Evolutionary conservation across 2,113 vertebrate species (phyloP).

Genomic region (Antechinus stuartii): DNA sequence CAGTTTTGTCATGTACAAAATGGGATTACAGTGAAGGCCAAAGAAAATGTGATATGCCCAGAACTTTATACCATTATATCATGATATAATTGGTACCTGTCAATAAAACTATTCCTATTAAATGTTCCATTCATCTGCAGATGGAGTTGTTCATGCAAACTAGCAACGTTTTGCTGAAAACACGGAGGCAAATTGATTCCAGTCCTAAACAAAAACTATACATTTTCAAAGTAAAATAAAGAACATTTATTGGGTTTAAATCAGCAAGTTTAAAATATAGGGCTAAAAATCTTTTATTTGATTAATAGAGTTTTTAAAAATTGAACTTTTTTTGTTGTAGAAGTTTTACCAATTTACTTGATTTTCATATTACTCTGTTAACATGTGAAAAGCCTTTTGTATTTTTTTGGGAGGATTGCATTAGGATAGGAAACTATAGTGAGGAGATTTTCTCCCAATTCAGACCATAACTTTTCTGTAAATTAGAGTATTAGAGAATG

Average conservation of each 20-base stretch:
- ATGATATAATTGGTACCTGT: background rate
- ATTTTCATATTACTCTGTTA: background rate
- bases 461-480: background rate
- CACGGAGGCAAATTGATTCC: background rate
- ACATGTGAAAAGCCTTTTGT: background rate
- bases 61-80: slow-evolving; percentile 17
- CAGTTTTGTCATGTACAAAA: background rate
- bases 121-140: background rate
- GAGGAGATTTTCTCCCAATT: background rate
- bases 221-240: background rate
- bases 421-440: background rate
- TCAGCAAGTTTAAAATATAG: background rate
- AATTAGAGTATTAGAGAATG: background rate
- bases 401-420: background rate
- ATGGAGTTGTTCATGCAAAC: background rate
- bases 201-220: background rate
- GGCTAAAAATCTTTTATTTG: background rate
- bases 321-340: background rate
- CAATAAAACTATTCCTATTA: background rate
- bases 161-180: background rate
- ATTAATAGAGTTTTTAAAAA: background rate
- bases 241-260: background rate
- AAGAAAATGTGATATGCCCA: background rate
- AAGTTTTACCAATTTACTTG: background rate
- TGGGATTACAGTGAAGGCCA: background rate